Conservation (phyloP, 2,797 vertebrate genomes). For the Tympanoctomys barrerae region DNA sequence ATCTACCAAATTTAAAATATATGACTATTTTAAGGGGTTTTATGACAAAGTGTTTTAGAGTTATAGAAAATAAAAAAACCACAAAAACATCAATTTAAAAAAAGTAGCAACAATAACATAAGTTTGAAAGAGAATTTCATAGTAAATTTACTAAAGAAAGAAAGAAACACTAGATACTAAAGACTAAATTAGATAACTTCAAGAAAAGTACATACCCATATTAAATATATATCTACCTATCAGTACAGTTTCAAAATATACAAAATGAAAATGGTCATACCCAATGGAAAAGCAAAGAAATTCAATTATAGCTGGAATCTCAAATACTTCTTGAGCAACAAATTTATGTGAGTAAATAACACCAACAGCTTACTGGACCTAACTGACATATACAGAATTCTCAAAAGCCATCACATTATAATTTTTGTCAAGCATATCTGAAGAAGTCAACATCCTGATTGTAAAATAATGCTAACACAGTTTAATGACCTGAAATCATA, state of each 20-base stretch:
- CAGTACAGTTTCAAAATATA: not conserved
- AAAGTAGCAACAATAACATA: not conserved
- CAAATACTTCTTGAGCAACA: not conserved
- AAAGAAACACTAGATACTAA: not conserved
- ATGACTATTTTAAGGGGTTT: not conserved
- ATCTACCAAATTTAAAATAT: too few relatives aligned
- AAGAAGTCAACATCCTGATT: not conserved
- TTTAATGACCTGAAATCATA: not conserved
- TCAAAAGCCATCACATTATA: not conserved
- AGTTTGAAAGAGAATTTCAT: not conserved
- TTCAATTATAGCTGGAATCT: not conserved
- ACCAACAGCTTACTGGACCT: not conserved
- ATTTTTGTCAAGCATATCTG: not conserved
- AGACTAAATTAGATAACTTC: not conserved
- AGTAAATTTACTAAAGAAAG: not conserved
- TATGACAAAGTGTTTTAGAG: not conserved
- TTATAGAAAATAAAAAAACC: not conserved
- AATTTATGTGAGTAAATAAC: not conserved
- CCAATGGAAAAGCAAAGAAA: not conserved
- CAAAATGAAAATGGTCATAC: not conserved
- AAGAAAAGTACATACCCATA: not conserved
- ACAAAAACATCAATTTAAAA: not conserved
- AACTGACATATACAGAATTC: not conserved
- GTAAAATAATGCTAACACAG: not conserved
- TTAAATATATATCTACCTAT: not conserved